Percentiles rank a stretch among this genome's conserved stretches.
Evolutionary conservation across 2,113 vertebrate genomes (phyloP).

Genomic region (Scartelaos histophorus): DNA sequence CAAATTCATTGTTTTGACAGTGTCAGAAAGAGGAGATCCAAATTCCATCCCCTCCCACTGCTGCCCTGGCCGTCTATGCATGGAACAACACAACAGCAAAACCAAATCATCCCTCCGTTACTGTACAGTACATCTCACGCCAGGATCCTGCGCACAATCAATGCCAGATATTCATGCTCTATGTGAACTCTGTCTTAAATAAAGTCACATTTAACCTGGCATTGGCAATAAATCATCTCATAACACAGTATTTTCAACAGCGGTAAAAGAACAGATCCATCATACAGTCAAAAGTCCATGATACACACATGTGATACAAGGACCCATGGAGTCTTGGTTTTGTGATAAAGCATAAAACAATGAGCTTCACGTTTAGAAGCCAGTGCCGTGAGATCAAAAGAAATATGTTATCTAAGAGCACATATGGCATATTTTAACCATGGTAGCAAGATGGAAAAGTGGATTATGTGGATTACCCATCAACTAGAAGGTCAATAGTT

Average conservation of each 20-base stretch:
- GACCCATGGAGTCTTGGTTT: conserved; percentile 11
- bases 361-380: conserved; percentile 30
- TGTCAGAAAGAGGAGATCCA: conserved; percentile 23
- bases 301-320: conserved; percentile 12
- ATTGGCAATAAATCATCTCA: conserved; percentile 30
- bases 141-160: conserved; percentile 23
- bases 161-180: conserved; percentile 32
- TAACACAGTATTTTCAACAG: conserved; percentile 38
- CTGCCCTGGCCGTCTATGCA: conserved; percentile 23
- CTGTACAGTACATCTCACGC: conserved; percentile 19
- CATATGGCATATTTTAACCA: not conserved
- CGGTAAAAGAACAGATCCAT: conserved; percentile 19
- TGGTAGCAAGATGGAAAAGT: not conserved
- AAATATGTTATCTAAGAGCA: not conserved
- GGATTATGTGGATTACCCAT: not conserved
- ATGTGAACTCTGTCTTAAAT: not conserved
- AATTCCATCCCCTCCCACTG: conserved; percentile 33
- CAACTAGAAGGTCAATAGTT: not conserved
- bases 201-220: conserved; percentile 44
- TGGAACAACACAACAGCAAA: conserved; percentile 33
- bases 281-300: not conserved
- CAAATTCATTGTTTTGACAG: conserved; percentile 56
- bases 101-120: conserved; percentile 48
- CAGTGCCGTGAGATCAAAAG: not conserved
- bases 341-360: conserved; percentile 25